Evolutionary conservation across 2,797 vertebrate species (phyloP).

Genomic region (Pseudochaenichthys georgianus): DNA sequence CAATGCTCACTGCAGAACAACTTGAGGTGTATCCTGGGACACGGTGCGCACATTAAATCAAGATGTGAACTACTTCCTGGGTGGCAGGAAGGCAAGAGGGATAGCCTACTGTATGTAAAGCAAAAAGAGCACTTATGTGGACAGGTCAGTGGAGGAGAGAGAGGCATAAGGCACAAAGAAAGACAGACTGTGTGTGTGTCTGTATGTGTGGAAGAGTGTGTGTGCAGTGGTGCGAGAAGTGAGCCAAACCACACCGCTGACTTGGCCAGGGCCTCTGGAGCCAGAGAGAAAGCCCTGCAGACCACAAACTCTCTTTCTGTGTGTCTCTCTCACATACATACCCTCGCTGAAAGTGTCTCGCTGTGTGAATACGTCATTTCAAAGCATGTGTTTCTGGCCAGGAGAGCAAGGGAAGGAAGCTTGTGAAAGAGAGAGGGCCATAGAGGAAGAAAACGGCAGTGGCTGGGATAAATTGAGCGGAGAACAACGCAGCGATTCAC

Average conservation of each 20-base stretch:
- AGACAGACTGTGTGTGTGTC: conserved; percentile 33
- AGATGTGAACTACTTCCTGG: conserved; percentile 44
- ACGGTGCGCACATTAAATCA: conserved; percentile 49
- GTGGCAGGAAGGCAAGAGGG: conserved; percentile 35
- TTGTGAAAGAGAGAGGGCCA: conserved; percentile 49
- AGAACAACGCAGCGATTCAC: conserved; percentile 51
- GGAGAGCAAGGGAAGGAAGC: conserved; percentile 57
- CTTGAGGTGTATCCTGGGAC: conserved; percentile 58
- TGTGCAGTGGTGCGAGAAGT: conserved; percentile 54
- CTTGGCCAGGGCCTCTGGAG: conserved; percentile 86
- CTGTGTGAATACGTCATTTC: conserved; percentile 79
- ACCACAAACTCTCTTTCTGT: conserved; percentile 72
- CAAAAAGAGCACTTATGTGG: conserved; percentile 43
- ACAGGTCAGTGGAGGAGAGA: conserved; percentile 46
- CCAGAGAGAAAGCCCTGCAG: conserved; percentile 81
- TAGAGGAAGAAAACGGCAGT: conserved; percentile 29
- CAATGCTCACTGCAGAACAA: conserved; percentile 34
- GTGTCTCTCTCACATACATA: conserved; percentile 59
- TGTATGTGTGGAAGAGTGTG: conserved; percentile 41
- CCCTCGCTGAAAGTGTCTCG: conserved; percentile 66
- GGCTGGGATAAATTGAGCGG: conserved; percentile 35
- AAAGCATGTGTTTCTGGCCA: conserved; percentile 74
- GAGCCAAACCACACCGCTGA: conserved; percentile 83
- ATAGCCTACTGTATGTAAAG: conserved; percentile 17
- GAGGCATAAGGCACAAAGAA: conserved; percentile 50